These are phyloP conservation scores for Pterocles gutturalis DNA, from an alignment of 2,113 vertebrate genomes.

Conservation along the genomic window DNA sequence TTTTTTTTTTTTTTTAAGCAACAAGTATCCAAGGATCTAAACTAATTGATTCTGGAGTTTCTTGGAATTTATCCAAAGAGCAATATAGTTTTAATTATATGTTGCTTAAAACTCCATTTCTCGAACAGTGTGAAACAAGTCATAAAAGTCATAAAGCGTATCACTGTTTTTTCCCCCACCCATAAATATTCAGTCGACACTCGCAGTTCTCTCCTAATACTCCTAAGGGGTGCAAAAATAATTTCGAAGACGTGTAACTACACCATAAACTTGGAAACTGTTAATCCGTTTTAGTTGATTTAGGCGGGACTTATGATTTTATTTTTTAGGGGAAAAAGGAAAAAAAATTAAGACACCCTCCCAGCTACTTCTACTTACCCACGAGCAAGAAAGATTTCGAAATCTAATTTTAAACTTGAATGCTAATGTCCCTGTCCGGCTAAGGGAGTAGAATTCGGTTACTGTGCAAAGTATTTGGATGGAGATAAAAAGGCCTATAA, in stretches of 20 bases:
- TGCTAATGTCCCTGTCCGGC: not conserved
- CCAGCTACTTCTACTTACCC: not conserved
- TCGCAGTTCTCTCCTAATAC: slow-evolving; percentile 23
- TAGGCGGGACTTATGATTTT: not conserved
- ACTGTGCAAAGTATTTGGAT: slow-evolving; percentile 1
- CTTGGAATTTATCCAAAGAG: slow-evolving; percentile 73
- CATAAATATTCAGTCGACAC: slow-evolving; percentile 45
- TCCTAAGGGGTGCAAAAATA: slow-evolving; percentile 51
- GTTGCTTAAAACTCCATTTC: slow-evolving; percentile 78
- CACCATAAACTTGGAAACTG: slow-evolving; percentile 42
- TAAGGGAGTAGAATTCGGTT: not conserved
- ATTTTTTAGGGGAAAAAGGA: not conserved
- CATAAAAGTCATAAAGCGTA: slow-evolving; percentile 73
- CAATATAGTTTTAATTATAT: slow-evolving; percentile 72
- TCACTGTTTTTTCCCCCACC: not conserved
- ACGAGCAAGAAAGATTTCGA: not conserved
- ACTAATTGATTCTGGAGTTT: slow-evolving; percentile 68
- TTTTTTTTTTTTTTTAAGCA: slow-evolving; percentile 27
- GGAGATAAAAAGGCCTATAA: slow-evolving; percentile 46
- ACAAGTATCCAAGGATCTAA: slow-evolving; percentile 72
- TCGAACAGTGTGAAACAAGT: slow-evolving; percentile 71
- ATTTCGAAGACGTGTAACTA: slow-evolving; percentile 18
- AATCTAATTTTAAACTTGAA: slow-evolving; percentile 2
- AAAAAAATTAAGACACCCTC: not conserved
- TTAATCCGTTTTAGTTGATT: slow-evolving; percentile 52